phyloP scores from a whole-genome alignment of 2,888 invertebrate genomes.

The Drosophila monieri region DNA sequence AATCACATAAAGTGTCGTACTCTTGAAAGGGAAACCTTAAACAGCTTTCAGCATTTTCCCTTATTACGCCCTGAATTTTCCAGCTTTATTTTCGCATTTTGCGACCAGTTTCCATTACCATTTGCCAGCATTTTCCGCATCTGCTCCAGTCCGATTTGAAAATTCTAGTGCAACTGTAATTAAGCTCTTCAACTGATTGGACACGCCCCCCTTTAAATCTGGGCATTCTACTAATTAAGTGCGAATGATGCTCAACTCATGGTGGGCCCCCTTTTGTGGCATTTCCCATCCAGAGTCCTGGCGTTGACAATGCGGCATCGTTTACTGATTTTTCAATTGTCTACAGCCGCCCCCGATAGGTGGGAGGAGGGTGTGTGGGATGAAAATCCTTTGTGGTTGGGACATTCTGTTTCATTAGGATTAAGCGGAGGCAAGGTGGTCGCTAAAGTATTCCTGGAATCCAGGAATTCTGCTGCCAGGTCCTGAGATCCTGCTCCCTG shows the following conservation, averaged over 20 bases:
- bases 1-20: conserved; percentile 26
- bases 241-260: conserved; percentile 38
- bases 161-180: conserved; percentile 37
- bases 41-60: conserved; percentile 10
- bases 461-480: conserved; percentile 1
- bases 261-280: conserved; percentile 13
- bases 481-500: conserved; percentile 21
- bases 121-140: conserved; percentile 24
- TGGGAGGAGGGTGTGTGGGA: neutral
- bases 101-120: conserved; percentile 15
- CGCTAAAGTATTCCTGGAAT: conserved; percentile 43
- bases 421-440: conserved; percentile 13
- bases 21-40: conserved; percentile 23
- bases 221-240: conserved; percentile 50
- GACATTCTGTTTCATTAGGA: conserved; percentile 46
- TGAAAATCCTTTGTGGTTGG: conserved; percentile 12
- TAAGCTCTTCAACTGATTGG: conserved; percentile 46
- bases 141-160: conserved; percentile 23
- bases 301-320: conserved; percentile 50
- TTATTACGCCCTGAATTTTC: conserved; percentile 8
- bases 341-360: conserved; percentile 19
- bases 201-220: conserved; percentile 47
- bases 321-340: conserved; percentile 54
- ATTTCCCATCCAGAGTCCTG: conserved; percentile 5
- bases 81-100: conserved; percentile 23